Base-by-base conservation (phyloP, 2,888 invertebrate species). In the Metopia argyrocephala region DNA sequence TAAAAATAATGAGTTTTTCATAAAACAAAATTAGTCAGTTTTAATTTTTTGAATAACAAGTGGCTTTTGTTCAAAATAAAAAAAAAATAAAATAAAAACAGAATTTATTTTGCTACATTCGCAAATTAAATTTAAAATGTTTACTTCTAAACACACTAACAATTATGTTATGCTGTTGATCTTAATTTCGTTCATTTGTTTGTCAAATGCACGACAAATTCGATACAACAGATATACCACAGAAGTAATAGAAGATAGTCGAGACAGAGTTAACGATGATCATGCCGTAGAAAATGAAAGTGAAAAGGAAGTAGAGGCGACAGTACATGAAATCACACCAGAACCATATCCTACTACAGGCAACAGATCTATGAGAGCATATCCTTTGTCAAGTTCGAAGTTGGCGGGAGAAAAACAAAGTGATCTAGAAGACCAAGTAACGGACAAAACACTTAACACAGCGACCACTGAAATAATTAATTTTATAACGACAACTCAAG, bases 161-260 rank as follows among this genome's bases (percentile, higher is more conserved):
- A 68, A 46, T 9, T 59, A 9, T 59, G 9, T 73, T 28, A 54
- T 68, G 68, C 48, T 65, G 0, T 3, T 64, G 25, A 6, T 68
- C 20, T 45, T 76, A 56, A 57, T 71, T 75, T 71, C 56, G 9
- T 46, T 52, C 20, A 57, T 73, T 76, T 76, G 76, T 69, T 50
- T 59, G 12, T 46, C 57, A 73, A 85, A 86, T 66, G 75, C 85
- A 5, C 86, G 86, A 7, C 89, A 88, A 82, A 85, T 87, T 71
- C 87, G 87, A 71, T 85, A 86, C 21, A 88, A 86, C 79, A 87
- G 88, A 0, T 87, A 84, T 79, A 84, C 84, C n/a, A 85, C 84
- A 38, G 84, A 85, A 48, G 84, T 86, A 7, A 85, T 86, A 57
- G 86, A 85, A 65, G 86, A 85, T 3, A 52, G 7, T 20, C 25